phyloP scores from a whole-genome alignment of 2,797 vertebrate genomes.

The Xyrichtys novacula region DNA sequence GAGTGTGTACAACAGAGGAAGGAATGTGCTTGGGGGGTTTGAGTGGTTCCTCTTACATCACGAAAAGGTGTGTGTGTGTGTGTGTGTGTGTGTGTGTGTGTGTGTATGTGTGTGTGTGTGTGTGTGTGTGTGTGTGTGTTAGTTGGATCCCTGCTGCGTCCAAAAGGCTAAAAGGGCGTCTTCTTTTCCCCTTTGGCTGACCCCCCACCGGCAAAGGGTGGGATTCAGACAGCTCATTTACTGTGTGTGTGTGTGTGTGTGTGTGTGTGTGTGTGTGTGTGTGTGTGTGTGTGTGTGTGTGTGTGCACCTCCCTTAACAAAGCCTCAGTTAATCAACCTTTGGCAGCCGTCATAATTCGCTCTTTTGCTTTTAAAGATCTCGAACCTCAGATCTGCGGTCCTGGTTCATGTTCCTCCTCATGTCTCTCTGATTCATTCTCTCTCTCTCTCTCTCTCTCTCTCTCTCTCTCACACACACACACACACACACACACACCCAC shows the following conservation, averaged over 20 bases:
- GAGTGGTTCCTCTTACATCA: conserved; percentile 66
- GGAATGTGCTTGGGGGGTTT: conserved; percentile 52
- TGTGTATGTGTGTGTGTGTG: conserved; percentile 41
- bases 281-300: conserved; percentile 18
- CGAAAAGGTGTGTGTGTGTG: conserved; percentile 44
- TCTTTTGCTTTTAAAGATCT: no score
- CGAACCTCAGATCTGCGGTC: no score
- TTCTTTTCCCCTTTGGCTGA: conserved; percentile 69
- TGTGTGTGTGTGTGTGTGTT: conserved; percentile 16
- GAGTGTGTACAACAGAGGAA: conserved; percentile 30
- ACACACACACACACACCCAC: not conserved
- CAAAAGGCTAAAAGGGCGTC: conserved; percentile 67
- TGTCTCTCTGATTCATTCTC: not conserved
- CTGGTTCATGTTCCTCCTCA: no score
- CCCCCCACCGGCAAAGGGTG: conserved; percentile 52
- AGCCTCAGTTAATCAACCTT: conserved; percentile 62
- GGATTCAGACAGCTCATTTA: conserved; percentile 62
- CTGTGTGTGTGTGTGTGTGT: conserved; percentile 19
- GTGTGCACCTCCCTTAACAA: conserved; percentile 49
- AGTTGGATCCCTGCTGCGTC: conserved; percentile 47
- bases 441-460: not conserved
- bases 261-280: conserved; percentile 8
- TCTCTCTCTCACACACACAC: conserved; percentile 7
- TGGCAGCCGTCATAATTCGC: conserved; percentile 37
- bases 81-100: conserved; percentile 13